Evolutionary conservation across 2,113 vertebrate genomes (phyloP), one percentile per base, ranked within the genome.

Genomic region (Panurus biarmicus): DNA sequence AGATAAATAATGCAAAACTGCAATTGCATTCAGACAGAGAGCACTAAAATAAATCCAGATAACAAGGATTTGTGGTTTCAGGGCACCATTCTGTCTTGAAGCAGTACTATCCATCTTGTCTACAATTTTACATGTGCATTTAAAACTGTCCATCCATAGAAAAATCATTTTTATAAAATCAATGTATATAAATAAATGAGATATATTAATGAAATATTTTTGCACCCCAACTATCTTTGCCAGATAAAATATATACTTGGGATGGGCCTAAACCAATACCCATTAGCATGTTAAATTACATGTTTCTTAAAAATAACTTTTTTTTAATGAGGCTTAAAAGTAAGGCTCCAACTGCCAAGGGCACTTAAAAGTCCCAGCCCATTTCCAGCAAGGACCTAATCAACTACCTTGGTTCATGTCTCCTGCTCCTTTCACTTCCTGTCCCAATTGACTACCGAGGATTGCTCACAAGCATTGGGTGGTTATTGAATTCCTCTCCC

Each of bases 401-500:
- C 61, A 54, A 12, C 47, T 26, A 26, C 36, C 56, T 64, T 51
- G 35, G 20, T 33, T 74, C 44, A 84, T 64, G 3, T 76, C 91
- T 88, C 62, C 71, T 83, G 44, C 74, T 80, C 2, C 0, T 74
- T 74, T 95, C 77, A 15, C 85, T 93, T 94, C 75, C 78, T 77
- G 44, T 74, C 82, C 89, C 75, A 76, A 48, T 77, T 17, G 5
- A 51, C 71, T 57, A 31, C 8, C 64, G 53, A 60, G 51, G 25
- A 73, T 3, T 77, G 38, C 44, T 85, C 82, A 23, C 6, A 29
- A 85, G 56, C 53, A 40, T 64, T 53, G 78, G 56, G 56, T 1
- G 4, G 77, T 85, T 93, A 91, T 89, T 85, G 85, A 87, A 91
- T 94, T 93, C 87, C 85, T 79, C 48, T 47, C 57, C 71, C 82